These are phyloP conservation scores for Bhutanitis thaidina DNA, from an alignment of 2,888 invertebrate genomes.

Conservation along the genomic window DNA sequence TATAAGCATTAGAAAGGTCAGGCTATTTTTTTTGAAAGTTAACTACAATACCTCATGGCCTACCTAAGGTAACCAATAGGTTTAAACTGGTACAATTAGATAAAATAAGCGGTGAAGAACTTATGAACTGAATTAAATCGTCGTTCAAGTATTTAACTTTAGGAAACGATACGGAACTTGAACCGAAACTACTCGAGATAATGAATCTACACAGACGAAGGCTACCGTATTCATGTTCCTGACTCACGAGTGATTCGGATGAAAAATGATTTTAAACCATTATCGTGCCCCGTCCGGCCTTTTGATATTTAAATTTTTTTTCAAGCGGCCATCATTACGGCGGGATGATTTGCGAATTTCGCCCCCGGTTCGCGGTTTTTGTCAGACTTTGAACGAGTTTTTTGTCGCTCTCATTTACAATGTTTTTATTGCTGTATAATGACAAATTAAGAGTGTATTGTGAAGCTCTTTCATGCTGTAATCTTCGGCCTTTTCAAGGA, in stretches of 20 bases:
- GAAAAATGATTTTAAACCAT: conserved; percentile 81
- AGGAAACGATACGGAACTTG: conserved; percentile 39
- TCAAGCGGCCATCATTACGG: conserved; percentile 76
- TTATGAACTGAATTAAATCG: too few species aligned
- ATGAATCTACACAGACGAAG: conserved; percentile 58
- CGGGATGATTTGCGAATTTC: conserved; percentile 77
- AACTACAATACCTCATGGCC: too few species aligned
- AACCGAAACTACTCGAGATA: conserved; percentile 63
- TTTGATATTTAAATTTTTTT: conserved; percentile 81
- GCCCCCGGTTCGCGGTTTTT: conserved; percentile 74
- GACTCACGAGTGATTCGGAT: conserved; percentile 75
- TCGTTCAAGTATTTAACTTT: conserved; percentile 6
- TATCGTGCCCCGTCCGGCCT: conserved; percentile 77
- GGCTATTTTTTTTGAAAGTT: too few species aligned
- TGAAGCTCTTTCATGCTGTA: conserved; percentile 69
- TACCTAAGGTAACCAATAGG: too few species aligned
- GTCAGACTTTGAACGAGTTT: conserved; percentile 68
- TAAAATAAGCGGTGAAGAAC: background rate
- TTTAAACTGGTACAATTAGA: too few species aligned
- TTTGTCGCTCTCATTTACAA: conserved; percentile 74
- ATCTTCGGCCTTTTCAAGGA: conserved; percentile 58
- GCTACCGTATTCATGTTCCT: conserved; percentile 76
- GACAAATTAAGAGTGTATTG: conserved; percentile 79
- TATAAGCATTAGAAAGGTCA: too few species aligned
- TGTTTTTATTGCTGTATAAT: conserved; percentile 78